Percentiles rank a stretch among this genome's conserved stretches.
phyloP scores from a whole-genome alignment of 2,113 vertebrate species.

The Leptodactylus fuscus region DNA sequence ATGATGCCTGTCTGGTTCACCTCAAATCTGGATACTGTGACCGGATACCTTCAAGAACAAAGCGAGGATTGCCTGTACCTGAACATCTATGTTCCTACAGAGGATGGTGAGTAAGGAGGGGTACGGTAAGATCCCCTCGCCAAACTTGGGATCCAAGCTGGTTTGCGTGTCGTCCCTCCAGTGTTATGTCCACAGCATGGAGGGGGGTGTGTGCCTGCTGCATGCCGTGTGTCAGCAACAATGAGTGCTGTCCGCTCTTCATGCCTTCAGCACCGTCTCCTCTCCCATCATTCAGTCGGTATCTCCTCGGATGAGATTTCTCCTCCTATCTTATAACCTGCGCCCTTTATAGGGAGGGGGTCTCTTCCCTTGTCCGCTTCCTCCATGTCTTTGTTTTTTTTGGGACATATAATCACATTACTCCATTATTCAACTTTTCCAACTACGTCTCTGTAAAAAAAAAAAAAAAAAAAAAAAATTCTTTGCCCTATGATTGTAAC shows the following conservation, averaged over 20 bases:
- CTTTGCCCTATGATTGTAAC: not conserved
- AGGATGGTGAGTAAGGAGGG: conserved; percentile 94
- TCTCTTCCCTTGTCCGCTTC: conserved; percentile 4
- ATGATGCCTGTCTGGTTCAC: conserved; percentile 99
- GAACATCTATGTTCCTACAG: conserved; percentile 98
- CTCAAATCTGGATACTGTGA: conserved; percentile 98
- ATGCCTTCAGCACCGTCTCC: conserved; percentile 39
- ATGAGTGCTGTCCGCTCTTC: conserved; percentile 27
- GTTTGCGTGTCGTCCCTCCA: conserved; percentile 64
- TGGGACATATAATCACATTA: not conserved
- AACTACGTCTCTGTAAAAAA: not conserved
- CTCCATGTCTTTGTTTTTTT: not conserved
- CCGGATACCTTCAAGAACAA: conserved; percentile 97
- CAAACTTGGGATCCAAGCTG: conserved; percentile 6
- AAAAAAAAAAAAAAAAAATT: too few species aligned
- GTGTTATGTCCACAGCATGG: conserved; percentile 85
- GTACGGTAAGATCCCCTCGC: conserved; percentile 60
- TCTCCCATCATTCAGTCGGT: conserved; percentile 7
- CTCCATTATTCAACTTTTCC: not conserved
- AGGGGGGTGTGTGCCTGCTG: conserved; percentile 78
- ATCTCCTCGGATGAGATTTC: not conserved
- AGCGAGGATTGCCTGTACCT: conserved; percentile 98
- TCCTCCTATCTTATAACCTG: not conserved
- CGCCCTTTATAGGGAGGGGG: not conserved
- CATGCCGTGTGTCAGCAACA: conserved; percentile 74